Conservation (phyloP, 2,888 invertebrate species). For the Andricus quercusramuli region DNA sequence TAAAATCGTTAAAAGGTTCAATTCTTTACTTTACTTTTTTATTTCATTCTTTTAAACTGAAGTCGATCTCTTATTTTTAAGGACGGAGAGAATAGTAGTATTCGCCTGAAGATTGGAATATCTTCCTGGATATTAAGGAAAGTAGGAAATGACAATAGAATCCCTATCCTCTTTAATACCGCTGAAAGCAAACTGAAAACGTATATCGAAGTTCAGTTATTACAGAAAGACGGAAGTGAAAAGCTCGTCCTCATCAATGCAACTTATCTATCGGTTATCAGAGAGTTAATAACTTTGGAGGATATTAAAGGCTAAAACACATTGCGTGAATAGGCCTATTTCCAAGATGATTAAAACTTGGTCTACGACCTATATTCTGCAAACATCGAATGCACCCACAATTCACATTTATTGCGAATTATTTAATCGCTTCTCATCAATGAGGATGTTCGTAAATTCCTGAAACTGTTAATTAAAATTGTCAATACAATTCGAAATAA, state of each 20-base stretch:
- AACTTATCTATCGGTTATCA: constrained; percentile 12
- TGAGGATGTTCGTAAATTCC: background rate
- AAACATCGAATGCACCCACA: background rate
- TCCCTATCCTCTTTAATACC: constrained; percentile 16
- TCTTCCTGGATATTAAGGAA: constrained; percentile 22
- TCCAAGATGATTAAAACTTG: background rate
- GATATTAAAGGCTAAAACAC: background rate
- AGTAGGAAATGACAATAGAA: constrained; percentile 36
- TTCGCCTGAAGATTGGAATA: constrained; percentile 24
- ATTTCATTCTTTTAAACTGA: background rate
- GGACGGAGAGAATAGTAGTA: background rate
- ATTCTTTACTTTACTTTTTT: background rate
- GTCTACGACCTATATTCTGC: background rate
- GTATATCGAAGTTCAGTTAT: constrained; percentile 30
- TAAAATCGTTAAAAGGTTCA: no score
- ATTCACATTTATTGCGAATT: background rate
- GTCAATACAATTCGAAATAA: background rate
- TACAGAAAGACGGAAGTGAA: constrained; percentile 23
- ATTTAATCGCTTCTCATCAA: background rate
- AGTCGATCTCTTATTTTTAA: background rate
- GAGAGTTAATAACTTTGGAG: constrained; percentile 9
- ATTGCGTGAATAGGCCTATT: background rate
- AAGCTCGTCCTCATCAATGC: constrained; percentile 10
- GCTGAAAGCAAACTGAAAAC: constrained; percentile 32
- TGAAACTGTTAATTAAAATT: constrained; percentile 21